A percentile compares a stretch with the other conserved stretches of the same genome.
Evolutionary conservation across 2,888 invertebrate genomes (phyloP).

Genomic region (Siphlonurus alternatus): DNA sequence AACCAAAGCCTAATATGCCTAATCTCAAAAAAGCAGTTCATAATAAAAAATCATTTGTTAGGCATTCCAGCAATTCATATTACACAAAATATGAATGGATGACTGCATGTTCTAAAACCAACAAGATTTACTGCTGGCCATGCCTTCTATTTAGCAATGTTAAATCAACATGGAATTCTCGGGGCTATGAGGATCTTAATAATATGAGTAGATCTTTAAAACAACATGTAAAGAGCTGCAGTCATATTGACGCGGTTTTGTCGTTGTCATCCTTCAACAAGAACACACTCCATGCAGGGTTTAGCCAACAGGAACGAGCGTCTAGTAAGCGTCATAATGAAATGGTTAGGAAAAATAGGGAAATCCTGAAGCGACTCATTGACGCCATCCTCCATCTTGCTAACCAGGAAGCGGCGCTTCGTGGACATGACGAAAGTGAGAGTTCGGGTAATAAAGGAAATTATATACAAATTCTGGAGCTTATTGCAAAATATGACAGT

Average conservation of each 20-base stretch:
- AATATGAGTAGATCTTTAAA: not conserved
- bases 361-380: constrained; percentile 16
- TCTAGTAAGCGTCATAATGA: constrained; percentile 13
- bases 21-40: not conserved
- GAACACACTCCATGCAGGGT: not conserved
- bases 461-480: constrained; percentile 13
- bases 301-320: not conserved
- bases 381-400: constrained; percentile 13
- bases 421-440: constrained; percentile 12
- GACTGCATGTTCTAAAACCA: not conserved
- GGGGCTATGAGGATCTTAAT: not conserved
- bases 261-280: not conserved
- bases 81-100: not conserved
- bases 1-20: not conserved
- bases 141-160: not conserved
- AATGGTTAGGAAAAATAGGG: constrained; percentile 15
- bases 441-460: constrained; percentile 15
- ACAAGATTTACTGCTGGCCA: not conserved
- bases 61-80: not conserved
- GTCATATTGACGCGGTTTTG: not conserved
- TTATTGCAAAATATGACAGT: too few relatives aligned
- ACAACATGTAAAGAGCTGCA: not conserved
- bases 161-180: not conserved
- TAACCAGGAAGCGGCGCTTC: constrained; percentile 13
- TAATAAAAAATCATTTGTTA: not conserved